A percentile compares a stretch with the other conserved stretches of the same genome.
phyloP scores from a whole-genome alignment of 2,113 vertebrate genomes.

The Chaetodon trifascialis region DNA sequence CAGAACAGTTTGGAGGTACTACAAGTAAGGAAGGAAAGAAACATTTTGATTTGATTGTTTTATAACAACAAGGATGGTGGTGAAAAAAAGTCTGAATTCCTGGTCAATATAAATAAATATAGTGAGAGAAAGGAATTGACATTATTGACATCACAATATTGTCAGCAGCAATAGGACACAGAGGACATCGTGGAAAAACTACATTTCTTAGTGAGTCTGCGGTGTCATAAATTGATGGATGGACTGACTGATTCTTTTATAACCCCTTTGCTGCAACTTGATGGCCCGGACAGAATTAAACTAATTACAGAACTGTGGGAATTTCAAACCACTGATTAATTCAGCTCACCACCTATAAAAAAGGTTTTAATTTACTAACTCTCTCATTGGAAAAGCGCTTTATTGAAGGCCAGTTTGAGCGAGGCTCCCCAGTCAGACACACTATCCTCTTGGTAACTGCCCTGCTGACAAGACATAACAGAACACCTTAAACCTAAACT shows the following conservation, averaged over 20 bases:
- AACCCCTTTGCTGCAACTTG: not conserved
- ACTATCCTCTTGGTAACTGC: constrained; percentile 9
- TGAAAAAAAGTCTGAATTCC: no score
- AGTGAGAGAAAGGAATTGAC: no score
- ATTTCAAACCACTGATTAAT: constrained; percentile 3
- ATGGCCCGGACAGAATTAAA: not conserved
- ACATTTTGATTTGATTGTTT: no score
- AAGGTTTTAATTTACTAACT: not conserved
- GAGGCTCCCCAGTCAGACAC: constrained; percentile 3
- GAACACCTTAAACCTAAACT: constrained; percentile 50
- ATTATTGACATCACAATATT: no score
- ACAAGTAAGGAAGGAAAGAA: no score
- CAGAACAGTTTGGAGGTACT: no score
- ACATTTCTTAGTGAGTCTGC: no score
- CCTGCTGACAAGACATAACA: constrained; percentile 46
- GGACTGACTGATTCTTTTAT: not conserved
- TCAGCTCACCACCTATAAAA: not conserved
- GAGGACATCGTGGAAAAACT: no score
- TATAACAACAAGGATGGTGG: no score
- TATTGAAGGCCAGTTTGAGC: constrained; percentile 10
- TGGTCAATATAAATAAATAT: no score
- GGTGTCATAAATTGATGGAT: not conserved
- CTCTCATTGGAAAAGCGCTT: constrained; percentile 3
- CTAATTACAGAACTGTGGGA: not conserved
- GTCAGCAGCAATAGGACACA: no score